Percentiles rank a stretch among this genome's conserved stretches.
These are phyloP conservation scores for Deilephila porcellus DNA, from an alignment of 2,888 invertebrate genomes.

Conservation along the genomic window DNA sequence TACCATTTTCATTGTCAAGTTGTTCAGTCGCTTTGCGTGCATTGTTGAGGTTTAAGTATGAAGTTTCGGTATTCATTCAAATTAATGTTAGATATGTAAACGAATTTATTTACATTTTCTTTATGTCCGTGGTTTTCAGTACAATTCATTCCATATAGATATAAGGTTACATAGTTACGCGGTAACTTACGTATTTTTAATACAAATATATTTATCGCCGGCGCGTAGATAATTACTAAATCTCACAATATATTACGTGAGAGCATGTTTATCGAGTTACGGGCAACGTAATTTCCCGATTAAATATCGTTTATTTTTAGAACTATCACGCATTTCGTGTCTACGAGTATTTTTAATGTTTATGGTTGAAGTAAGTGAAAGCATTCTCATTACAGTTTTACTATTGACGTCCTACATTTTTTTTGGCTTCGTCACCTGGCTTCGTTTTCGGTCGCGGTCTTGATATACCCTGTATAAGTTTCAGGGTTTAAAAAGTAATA, in stretches of 20 bases:
- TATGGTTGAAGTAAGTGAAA: not conserved
- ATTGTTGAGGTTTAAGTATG: too few relatives aligned
- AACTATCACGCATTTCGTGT: not conserved
- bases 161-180: too few relatives aligned
- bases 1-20: not conserved
- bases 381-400: not conserved
- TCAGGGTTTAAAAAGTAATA: too few relatives aligned
- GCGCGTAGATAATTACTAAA: not conserved
- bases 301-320: constrained; percentile 5
- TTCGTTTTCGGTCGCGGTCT: too few relatives aligned
- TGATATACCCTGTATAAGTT: too few relatives aligned
- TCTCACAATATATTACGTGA: not conserved
- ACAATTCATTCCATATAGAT: too few relatives aligned
- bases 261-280: not conserved
- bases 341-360: not conserved
- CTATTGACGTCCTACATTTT: not conserved
- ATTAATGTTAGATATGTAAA: too few relatives aligned
- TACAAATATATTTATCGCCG: not conserved
- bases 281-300: not conserved
- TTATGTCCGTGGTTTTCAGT: too few relatives aligned
- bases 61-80: too few relatives aligned
- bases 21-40: not conserved
- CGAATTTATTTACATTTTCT: too few relatives aligned
- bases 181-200: too few relatives aligned
- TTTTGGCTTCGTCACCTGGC: too few relatives aligned